A percentile compares a stretch with the other conserved stretches of the same genome.
Evolutionary conservation across 2,888 invertebrate genomes (phyloP).

Genomic region (Thymelicus lineola): DNA sequence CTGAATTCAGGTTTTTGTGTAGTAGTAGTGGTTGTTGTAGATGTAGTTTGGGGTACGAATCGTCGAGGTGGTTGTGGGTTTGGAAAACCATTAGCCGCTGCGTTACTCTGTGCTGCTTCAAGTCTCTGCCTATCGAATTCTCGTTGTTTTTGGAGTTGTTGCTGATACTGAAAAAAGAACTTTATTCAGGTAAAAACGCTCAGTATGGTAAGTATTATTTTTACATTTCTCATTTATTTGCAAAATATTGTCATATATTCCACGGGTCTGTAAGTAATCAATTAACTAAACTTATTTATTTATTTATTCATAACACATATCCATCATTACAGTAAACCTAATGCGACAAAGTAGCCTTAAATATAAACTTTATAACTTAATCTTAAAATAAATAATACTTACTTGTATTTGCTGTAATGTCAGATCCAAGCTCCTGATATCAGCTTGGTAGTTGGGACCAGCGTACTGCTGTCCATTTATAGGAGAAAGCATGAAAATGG

Average conservation of each 20-base stretch:
- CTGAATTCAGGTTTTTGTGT: slow-evolving; percentile 52
- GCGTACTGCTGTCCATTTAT: slow-evolving; percentile 71
- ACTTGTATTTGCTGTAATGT: slow-evolving; percentile 67
- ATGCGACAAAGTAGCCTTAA: no score
- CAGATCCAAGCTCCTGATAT: slow-evolving; percentile 65
- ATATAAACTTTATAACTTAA: no score
- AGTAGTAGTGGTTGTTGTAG: slow-evolving; percentile 53
- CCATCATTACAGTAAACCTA: no score
- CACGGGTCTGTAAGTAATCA: no score
- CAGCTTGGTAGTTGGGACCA: slow-evolving; percentile 66
- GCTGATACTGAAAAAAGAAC: slow-evolving; percentile 60
- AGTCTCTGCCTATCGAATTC: slow-evolving; percentile 69
- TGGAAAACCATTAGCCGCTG: slow-evolving; percentile 48
- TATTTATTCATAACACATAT: no score
- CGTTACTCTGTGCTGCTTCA: slow-evolving; percentile 53
- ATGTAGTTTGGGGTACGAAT: slow-evolving; percentile 59
- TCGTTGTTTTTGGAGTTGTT: slow-evolving; percentile 68
- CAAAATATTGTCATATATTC: no score
- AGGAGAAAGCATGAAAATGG: slow-evolving; percentile 72
- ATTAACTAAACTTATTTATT: no score
- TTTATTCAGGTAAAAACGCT: neutral
- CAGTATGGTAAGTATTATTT: neutral
- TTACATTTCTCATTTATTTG: no score
- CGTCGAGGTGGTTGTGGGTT: slow-evolving; percentile 62
- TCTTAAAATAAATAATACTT: slow-evolving; percentile 8